Conservation (phyloP, 2,113 vertebrate species). For the Peromyscus polionotus region DNA sequence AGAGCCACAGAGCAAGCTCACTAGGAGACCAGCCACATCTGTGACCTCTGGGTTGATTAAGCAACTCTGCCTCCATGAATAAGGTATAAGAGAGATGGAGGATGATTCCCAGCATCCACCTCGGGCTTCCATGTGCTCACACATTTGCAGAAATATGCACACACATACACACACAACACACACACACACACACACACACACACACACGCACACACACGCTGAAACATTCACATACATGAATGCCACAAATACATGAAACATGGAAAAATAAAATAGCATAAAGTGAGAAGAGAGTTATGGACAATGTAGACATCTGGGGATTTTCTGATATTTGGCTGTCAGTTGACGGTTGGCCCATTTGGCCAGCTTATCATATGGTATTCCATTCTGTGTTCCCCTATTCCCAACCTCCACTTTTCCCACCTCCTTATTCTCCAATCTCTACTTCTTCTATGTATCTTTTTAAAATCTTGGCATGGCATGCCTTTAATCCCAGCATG, state of each 20-base stretch:
- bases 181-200: too few species aligned
- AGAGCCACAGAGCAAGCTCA: neutral
- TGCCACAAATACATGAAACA: neutral
- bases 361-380: neutral
- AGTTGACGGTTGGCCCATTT: neutral
- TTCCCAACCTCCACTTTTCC: neutral
- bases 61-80: neutral
- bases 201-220: neutral
- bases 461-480: neutral
- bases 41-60: neutral
- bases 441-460: neutral
- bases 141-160: neutral
- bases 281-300: constrained; percentile 16
- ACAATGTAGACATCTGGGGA: neutral
- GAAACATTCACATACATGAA: neutral
- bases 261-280: neutral
- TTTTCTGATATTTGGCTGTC: neutral
- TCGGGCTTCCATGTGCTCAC: neutral
- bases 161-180: neutral
- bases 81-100: neutral
- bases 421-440: neutral
- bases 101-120: neutral
- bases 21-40: neutral
- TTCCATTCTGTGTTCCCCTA: neutral
- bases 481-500: neutral